Base-by-base conservation (phyloP, 2,888 invertebrate genomes). In the Thereva nobilitata region DNA sequence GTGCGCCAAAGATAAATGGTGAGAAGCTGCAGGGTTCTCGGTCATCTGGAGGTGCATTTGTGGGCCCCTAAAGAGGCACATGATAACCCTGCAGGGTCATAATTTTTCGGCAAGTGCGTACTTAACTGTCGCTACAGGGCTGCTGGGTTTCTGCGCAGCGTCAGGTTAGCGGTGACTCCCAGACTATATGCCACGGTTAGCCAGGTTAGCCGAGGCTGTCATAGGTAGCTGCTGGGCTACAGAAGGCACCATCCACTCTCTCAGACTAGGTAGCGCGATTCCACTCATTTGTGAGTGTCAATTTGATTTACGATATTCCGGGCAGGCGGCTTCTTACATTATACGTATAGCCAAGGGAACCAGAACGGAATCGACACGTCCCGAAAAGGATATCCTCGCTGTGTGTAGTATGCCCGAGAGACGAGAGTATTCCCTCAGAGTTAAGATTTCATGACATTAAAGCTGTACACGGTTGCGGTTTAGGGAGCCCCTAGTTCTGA, bases 211-310 rank as follows among this genome's bases (percentile, higher is more conserved):
- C 37, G 5, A 47, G 23, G 8, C 12, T 35, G 55, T 23, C 8
- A 42, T 23, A 12, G 5, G 12, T 12, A 42, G 44, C n/a, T 37
- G 45, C 34, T 44, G 41, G 40, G 23, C 37, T 35, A 41, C 37
- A 37, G n/a, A n/a, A n/a, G n/a, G n/a, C n/a, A n/a, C n/a, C n/a
- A n/a, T n/a, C n/a, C n/a, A n/a, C n/a, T n/a, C n/a, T n/a, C n/a
- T n/a, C n/a, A n/a, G 41, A 34, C 50, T 50, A 41, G 61, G 61
- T 61, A 61, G 61, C 61, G 42, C 38, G 64, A 64, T 64, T 53
- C 23, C 64, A 53, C 53, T 64, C 64, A 64, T 64, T 64, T 64
- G 44, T 64, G 64, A 64, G 64, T 64, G 64, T 64, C 64, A 64
- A 52, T 42, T 53, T 64, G 53, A 64, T 64, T 64, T 64, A 64